These are phyloP conservation scores for Carettochelys insculpta DNA, from an alignment of 2,113 vertebrate species.

Conservation along the genomic window DNA sequence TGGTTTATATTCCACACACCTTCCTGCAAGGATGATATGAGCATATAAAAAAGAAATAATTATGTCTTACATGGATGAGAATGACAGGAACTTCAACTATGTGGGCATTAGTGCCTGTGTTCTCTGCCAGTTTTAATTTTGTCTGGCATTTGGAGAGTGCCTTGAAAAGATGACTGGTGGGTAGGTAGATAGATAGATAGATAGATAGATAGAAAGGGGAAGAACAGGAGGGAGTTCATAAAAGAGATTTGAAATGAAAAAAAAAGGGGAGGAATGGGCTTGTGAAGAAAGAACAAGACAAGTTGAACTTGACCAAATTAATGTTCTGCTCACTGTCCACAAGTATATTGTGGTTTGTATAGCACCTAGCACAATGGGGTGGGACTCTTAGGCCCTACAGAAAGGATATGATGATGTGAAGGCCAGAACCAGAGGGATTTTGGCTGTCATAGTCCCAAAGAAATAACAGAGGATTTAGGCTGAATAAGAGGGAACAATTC, in stretches of 20 bases:
- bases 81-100: not conserved
- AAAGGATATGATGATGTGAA: not conserved
- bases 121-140: constrained; percentile 6
- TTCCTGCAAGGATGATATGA: not conserved
- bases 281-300: not conserved
- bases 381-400: not conserved
- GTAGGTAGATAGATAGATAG: not conserved
- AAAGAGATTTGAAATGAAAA: not conserved
- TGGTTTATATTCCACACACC: not conserved
- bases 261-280: not conserved
- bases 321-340: not conserved
- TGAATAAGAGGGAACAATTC: not conserved
- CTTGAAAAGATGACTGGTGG: not conserved
- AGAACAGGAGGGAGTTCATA: not conserved
- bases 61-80: not conserved
- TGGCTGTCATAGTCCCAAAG: not conserved
- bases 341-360: constrained; percentile 23
- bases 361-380: not conserved
- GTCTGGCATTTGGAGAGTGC: constrained; percentile 6
- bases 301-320: not conserved
- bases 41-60: not conserved
- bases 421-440: not conserved
- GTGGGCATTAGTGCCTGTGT: constrained; percentile 22
- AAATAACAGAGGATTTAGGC: not conserved
- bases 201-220: not conserved